Evolutionary conservation across 2,113 vertebrate genomes (phyloP), one percentile per base, ranked within the genome.

Genomic region (Bettongia penicillata): DNA sequence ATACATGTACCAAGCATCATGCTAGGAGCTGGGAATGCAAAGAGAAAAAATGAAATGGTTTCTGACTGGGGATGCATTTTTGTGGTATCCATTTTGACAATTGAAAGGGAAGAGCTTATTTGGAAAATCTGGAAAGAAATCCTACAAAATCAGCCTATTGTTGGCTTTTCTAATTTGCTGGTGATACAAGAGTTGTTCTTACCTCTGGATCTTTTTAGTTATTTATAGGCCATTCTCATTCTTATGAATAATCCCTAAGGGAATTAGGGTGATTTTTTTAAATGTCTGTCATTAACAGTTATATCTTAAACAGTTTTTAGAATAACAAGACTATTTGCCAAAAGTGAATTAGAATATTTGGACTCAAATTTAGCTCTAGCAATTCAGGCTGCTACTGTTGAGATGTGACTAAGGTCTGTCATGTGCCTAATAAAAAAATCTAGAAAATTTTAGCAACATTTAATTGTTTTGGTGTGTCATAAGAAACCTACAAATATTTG

Each of bases 341-440:
- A 94, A 98, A 97, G 96, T 53, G 55, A 94, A 97, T 94, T 43
- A 95, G 93, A 98, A 98, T 95, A 97, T 97, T 97, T 98, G 97
- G 94, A 96, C 57, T 93, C 90, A 97, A 50, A 98, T 96, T 94
- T 91, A 94, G 90, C 96, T 96, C 95, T 28, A 96, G 91, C 31
- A 97, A 93, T 95, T 68, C 61, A 89, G 0, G n/a, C 93, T 96
- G 94, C 6, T 92, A 37, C 3, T 96, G 90, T 93, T 68, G 89
- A 96, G 93, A 92, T 90, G 92, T 57, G 91, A 91, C 31, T 92
- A 95, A 5, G 50, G 24, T 94, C 91, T 95, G 94, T 61, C 2
- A 14, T 95, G 93, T 90, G 95, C 1, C 23, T 77, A 91, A 93
- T 51, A 90, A 91, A 95, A 95, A 96, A 94, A 23, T 91, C 22